Evolutionary conservation across 2,888 invertebrate genomes (phyloP), one percentile per base, ranked within the genome.

Genomic region (Andrena bicolor): DNA sequence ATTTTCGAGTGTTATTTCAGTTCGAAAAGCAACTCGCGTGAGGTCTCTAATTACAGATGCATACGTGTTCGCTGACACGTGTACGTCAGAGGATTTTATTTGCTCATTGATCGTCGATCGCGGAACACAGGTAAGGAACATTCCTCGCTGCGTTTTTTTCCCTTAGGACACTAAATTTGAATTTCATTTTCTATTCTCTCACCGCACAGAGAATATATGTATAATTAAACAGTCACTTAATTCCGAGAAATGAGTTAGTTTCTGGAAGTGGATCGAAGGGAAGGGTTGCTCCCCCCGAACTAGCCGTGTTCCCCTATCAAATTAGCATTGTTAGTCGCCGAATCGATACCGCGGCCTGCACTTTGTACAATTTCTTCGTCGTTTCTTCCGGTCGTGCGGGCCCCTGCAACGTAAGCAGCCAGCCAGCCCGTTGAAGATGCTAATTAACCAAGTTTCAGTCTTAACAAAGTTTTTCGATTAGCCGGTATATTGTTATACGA

Each of bases 381-480:
- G 79, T 66, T 56, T 80, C 79, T 84, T 79, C 64, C 79, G 73
- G 80, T 74, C 69, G 69, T 56, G 66, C 80, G 81, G 83, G 85
- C 85, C 86, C 79, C 88, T 87, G 85, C 86, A 88, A 91, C 90
- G 90, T 91, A 91, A 92, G 90, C 92, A 90, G 89, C 87, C 80
- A 81, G 87, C 84, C 89, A 85, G 87, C 84, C 89, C 85, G 89
- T 89, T 88, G 90, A 93, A 93, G 93, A 94, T 93, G 93, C 92
- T 93, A 94, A 94, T 93, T 93, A 94, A 93, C 91, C 91, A 93
- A 93, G 92, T 94, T 94, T 91, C 88, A 88, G 89, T 91, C 90
- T 91, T 92, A 90, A 91, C 88, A 90, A 93, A 94, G 92, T 94
- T 94, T 94, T 93, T 93, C 93, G 92, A 93, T 93, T 93, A 93